phyloP scores from a whole-genome alignment of 2,113 vertebrate species.

The Zosterops hypoxanthus region DNA sequence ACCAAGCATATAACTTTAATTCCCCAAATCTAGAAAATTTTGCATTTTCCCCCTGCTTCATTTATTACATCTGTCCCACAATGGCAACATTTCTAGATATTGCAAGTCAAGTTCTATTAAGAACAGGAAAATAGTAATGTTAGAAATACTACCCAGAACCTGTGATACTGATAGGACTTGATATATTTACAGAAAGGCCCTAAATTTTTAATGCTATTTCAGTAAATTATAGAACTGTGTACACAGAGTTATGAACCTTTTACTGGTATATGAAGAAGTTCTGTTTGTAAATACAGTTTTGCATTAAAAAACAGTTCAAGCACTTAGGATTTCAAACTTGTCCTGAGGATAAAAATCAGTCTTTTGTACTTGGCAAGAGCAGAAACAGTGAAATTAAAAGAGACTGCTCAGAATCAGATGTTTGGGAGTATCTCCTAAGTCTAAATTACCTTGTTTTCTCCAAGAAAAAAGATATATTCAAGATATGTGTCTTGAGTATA shows the following conservation, averaged over 20 bases:
- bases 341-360: neutral
- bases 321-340: neutral
- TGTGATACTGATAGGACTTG: neutral
- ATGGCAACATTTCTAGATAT: neutral
- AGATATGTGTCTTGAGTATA: neutral
- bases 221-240: neutral
- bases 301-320: neutral
- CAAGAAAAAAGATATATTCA: neutral
- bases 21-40: neutral
- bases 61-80: neutral
- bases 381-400: neutral
- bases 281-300: neutral
- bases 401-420: neutral
- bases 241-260: neutral
- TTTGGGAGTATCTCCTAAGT: neutral
- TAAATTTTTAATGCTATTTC: neutral
- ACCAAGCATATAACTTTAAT: neutral
- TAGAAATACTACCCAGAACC: neutral
- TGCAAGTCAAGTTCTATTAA: neutral
- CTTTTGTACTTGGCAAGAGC: neutral
- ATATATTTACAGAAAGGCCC: neutral
- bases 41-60: fast-evolving
- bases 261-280: neutral
- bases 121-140: neutral
- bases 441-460: neutral